phyloP scores from a whole-genome alignment of 2,113 vertebrate genomes.

The Microtus richardsoni region DNA sequence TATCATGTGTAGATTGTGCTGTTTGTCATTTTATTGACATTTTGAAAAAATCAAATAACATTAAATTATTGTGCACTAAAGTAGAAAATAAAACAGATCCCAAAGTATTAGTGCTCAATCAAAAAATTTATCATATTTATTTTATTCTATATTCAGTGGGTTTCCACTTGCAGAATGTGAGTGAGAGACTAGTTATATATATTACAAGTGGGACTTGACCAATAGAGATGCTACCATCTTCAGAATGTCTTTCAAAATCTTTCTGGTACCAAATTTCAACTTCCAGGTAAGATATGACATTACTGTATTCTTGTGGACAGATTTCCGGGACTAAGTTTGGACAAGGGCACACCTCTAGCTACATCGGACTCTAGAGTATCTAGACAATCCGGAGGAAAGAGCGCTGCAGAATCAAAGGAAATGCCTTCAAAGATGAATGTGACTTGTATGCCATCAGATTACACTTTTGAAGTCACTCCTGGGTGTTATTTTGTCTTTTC shows the following conservation, averaged over 20 bases:
- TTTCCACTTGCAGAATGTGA: background rate
- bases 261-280: background rate
- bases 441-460: background rate
- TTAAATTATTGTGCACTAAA: constrained; percentile 18
- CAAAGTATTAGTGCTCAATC: background rate
- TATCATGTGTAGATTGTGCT: background rate
- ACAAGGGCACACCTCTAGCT: background rate
- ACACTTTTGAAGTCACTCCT: background rate
- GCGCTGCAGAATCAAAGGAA: background rate
- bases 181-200: rapidly evolving
- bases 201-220: background rate
- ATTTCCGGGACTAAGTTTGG: background rate
- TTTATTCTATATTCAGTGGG: background rate
- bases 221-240: background rate
- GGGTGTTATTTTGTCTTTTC: background rate
- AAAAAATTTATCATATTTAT: background rate
- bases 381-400: background rate
- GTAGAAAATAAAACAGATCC: background rate
- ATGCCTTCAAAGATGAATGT: background rate
- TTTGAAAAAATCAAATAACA: background rate
- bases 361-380: background rate
- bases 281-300: background rate
- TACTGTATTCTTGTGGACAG: background rate
- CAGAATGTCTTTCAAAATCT: background rate
- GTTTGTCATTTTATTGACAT: background rate